Percentiles rank a stretch among this genome's conserved stretches.
Evolutionary conservation across 2,888 invertebrate genomes (phyloP).

Genomic region (Campoplex capitator): DNA sequence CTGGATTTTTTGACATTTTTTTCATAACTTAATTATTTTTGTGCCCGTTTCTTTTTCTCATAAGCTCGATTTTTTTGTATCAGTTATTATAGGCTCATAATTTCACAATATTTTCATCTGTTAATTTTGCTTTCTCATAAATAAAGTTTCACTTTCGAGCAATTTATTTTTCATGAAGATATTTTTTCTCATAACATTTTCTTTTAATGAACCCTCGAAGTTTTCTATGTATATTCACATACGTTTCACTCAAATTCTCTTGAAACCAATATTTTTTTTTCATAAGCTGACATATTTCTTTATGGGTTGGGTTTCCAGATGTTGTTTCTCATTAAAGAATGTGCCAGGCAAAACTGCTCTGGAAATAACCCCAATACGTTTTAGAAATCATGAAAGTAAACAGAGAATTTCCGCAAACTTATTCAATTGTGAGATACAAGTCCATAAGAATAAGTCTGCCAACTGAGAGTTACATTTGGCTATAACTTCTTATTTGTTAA

Average conservation of each 20-base stretch:
- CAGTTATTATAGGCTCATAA: background rate
- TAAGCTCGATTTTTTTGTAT: background rate
- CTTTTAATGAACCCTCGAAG: background rate
- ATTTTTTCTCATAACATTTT: background rate
- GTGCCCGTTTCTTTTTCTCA: background rate
- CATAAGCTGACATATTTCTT: too few relatives aligned
- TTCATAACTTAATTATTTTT: background rate
- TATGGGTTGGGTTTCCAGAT: too few relatives aligned
- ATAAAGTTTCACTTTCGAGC: background rate
- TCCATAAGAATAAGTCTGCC: background rate
- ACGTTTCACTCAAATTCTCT: too few relatives aligned
- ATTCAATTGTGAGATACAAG: too few relatives aligned
- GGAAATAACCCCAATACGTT: too few relatives aligned
- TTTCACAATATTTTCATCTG: background rate
- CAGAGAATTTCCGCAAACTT: too few relatives aligned
- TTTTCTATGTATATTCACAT: too few relatives aligned
- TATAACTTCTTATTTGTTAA: background rate
- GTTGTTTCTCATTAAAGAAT: too few relatives aligned
- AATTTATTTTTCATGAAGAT: background rate
- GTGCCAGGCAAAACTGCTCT: too few relatives aligned
- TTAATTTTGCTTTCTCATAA: background rate
- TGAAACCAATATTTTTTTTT: too few relatives aligned
- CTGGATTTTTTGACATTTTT: background rate
- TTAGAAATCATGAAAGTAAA: too few relatives aligned
- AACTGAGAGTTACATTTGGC: background rate